These are phyloP conservation scores for Dicaeum eximium DNA, from an alignment of 2,113 vertebrate genomes.

Conservation along the genomic window DNA sequence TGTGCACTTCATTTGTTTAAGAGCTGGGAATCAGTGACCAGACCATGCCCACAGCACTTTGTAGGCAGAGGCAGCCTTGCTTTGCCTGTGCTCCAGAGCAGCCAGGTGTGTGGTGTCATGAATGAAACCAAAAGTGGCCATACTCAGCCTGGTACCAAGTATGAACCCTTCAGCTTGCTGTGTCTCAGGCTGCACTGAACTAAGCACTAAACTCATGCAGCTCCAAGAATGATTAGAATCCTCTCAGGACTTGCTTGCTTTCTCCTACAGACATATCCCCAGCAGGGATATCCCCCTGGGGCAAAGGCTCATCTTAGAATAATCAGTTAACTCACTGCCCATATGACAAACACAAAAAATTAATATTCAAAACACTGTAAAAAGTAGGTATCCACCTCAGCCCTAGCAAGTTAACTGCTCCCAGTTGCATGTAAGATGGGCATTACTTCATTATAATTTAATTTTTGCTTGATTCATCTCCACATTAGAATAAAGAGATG, in stretches of 20 bases:
- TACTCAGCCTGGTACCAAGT: background rate
- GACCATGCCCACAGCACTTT: rapidly evolving
- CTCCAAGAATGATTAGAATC: background rate
- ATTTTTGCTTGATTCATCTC: constrained; percentile 21
- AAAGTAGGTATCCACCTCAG: background rate
- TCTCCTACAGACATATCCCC: background rate
- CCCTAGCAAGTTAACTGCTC: background rate
- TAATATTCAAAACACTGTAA: background rate
- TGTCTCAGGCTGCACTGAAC: background rate
- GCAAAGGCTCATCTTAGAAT: background rate
- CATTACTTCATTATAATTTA: constrained; percentile 6
- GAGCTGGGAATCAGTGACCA: background rate
- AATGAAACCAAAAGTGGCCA: background rate
- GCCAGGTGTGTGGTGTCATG: background rate
- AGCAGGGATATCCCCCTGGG: background rate
- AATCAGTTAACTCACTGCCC: background rate
- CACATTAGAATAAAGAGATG: background rate
- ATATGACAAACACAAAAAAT: background rate
- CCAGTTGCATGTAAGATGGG: background rate
- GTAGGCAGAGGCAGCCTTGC: background rate
- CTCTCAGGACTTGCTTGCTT: background rate
- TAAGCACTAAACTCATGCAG: background rate
- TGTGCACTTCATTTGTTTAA: background rate
- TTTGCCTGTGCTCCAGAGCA: background rate
- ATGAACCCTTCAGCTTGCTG: background rate